Evolutionary conservation across 2,888 invertebrate species (phyloP), one percentile per base, ranked within the genome.

Genomic region (Drosophila emarginata): DNA sequence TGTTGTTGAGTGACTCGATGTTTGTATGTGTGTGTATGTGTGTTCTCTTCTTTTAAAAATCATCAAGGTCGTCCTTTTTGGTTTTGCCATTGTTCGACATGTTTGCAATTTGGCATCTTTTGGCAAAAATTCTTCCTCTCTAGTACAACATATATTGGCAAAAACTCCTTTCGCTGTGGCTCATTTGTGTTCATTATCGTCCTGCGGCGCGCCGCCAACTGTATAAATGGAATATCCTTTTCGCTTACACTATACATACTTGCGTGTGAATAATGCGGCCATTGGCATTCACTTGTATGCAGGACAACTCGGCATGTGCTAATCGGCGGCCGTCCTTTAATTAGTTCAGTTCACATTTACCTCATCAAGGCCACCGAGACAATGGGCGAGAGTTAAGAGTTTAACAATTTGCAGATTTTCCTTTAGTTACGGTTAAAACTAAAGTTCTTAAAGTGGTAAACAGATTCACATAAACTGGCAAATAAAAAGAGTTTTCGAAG

Each of bases 211-310:
- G 85, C 81, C 87, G 78, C 74, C 88, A 84, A 72, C 66, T 45
- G 15, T 63, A 64, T 45, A 45, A 45, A 18, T 45, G 45, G 45
- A 72, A 73, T 68, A 83, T 86, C 80, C 77, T 76, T 67, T 72
- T 15, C 54, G 32, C 37, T 67, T 72, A n/a, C 54, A 23, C 45
- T 61, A 32, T 15, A 21, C 50, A 77, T 77, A 71, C 74, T 79
- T 90, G 89, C 90, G 91, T 90, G 90, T 77, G 87, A 90, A 89
- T 81, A 90, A 87, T 90, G 88, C 67, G 89, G 81, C 37, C 63
- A 68, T 64, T 87, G 83, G 45, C 63, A 68, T 64, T 88, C 78
- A 84, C 84, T 87, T 88, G 81, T 78, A 63, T 58, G 68, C 74
- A 72, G 73, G 58, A 62, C 65, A 60, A 50, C 72, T 63, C 76